A percentile compares a stretch with the other conserved stretches of the same genome.
These are phyloP conservation scores for Drosophila rufa DNA, from an alignment of 1,140 invertebrate genomes.

Conservation along the genomic window DNA sequence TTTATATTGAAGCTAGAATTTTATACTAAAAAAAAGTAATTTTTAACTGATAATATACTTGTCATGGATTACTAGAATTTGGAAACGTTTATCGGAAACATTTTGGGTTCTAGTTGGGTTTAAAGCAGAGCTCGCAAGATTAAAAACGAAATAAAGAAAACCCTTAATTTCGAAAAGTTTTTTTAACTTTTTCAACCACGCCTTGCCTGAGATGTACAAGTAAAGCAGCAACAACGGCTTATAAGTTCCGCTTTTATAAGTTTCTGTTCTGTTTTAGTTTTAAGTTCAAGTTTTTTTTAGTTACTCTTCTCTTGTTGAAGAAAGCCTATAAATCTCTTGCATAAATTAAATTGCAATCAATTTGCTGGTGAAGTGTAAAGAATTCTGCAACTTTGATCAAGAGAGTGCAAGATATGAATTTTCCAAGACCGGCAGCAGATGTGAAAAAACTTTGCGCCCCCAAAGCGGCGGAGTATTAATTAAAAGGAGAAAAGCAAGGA, in stretches of 20 bases:
- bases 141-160: too few species aligned
- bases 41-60: not conserved
- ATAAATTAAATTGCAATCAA: conserved; percentile 16
- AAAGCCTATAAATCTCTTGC: not conserved
- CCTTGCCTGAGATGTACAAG: too few species aligned
- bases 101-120: too few species aligned
- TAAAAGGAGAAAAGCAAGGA: conserved; percentile 40
- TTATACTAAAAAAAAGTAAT: not conserved
- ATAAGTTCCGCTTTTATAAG: too few species aligned
- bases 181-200: too few species aligned
- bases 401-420: conserved; percentile 26
- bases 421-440: conserved; percentile 17
- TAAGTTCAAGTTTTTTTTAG: not conserved
- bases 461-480: conserved; percentile 11
- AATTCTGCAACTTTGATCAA: conserved; percentile 17
- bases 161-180: too few species aligned
- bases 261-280: too few species aligned
- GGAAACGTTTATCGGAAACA: too few species aligned
- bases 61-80: too few species aligned
- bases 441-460: conserved; percentile 24
- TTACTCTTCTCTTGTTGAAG: not conserved
- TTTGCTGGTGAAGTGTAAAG: conserved; percentile 9
- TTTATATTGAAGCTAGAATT: not conserved
- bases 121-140: too few species aligned
- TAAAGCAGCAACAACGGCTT: too few species aligned